Percentiles rank a stretch among this genome's conserved stretches.
Evolutionary conservation across 2,797 vertebrate genomes (phyloP).

Genomic region (Sebastes glaucus): DNA sequence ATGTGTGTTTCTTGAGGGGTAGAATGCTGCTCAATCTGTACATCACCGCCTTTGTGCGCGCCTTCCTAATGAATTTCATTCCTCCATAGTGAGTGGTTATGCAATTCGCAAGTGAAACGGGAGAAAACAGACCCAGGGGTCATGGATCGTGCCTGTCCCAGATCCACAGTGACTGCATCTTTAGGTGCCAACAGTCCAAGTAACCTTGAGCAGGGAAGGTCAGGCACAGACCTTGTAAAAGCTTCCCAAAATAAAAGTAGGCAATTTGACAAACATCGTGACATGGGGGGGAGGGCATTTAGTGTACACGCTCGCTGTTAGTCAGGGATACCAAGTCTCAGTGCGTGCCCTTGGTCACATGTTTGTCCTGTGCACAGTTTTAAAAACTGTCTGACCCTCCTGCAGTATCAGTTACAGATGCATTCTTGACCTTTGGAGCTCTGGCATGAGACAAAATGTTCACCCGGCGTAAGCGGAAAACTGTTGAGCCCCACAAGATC

Average conservation of each 20-base stretch:
- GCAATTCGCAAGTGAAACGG: not conserved
- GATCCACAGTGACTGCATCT: not conserved
- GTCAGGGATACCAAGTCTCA: slow-evolving; percentile 9
- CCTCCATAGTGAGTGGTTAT: not conserved
- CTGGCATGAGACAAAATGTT: slow-evolving; percentile 11
- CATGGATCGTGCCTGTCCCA: not conserved
- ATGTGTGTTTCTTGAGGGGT: not conserved
- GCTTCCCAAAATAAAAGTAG: slow-evolving; percentile 67
- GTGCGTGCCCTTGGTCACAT: slow-evolving; percentile 43
- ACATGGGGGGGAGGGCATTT: not conserved
- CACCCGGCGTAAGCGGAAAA: not conserved
- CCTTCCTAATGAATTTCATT: not conserved
- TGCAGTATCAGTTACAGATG: slow-evolving; percentile 40
- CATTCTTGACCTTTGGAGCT: slow-evolving; percentile 37
- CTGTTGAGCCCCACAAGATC: not conserved
- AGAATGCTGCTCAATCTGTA: not conserved
- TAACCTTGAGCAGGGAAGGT: slow-evolving; percentile 52
- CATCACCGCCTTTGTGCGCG: not conserved
- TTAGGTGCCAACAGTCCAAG: not conserved
- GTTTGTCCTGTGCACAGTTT: slow-evolving; percentile 21
- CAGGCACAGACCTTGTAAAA: slow-evolving; percentile 34
- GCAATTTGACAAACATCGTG: slow-evolving; percentile 37
- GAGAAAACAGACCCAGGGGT: not conserved
- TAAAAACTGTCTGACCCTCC: slow-evolving; percentile 16
- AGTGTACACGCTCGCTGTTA: not conserved